Evolutionary conservation across 2,888 invertebrate species (phyloP).

Genomic region (Apodemia mormo): DNA sequence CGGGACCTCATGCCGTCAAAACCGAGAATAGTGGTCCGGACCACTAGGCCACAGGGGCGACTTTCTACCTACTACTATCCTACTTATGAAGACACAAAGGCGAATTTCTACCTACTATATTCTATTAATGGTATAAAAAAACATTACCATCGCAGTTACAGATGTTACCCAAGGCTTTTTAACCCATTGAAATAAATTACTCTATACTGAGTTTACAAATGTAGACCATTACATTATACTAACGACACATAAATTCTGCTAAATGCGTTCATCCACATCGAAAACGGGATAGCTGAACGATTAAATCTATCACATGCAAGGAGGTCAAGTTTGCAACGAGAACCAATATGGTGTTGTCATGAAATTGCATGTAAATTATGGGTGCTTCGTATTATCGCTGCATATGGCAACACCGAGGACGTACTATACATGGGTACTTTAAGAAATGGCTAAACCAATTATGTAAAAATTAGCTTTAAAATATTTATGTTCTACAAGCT

Average conservation of each 20-base stretch:
- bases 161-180: not conserved
- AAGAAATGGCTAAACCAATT: conserved; percentile 16
- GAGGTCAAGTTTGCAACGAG: conserved; percentile 52
- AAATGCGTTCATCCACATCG: conserved; percentile 11
- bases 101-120: too few relatives aligned
- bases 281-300: conserved; percentile 6
- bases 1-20: too few relatives aligned
- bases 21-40: too few relatives aligned
- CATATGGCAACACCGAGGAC: conserved; percentile 42
- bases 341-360: conserved; percentile 53
- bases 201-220: conserved; percentile 1
- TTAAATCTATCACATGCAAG: conserved; percentile 42
- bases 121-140: too few relatives aligned
- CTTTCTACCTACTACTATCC: too few relatives aligned
- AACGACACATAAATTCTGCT: conserved; percentile 9
- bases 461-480: not conserved
- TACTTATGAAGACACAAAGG: too few relatives aligned
- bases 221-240: conserved; percentile 13
- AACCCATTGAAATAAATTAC: not conserved
- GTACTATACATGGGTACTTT: conserved; percentile 37
- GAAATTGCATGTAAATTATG: conserved; percentile 63
- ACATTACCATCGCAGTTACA: not conserved
- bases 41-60: too few relatives aligned
- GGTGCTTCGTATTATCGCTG: conserved; percentile 49
- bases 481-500: not conserved